phyloP scores from a whole-genome alignment of 2,113 vertebrate species.

The Halcyon senegalensis region DNA sequence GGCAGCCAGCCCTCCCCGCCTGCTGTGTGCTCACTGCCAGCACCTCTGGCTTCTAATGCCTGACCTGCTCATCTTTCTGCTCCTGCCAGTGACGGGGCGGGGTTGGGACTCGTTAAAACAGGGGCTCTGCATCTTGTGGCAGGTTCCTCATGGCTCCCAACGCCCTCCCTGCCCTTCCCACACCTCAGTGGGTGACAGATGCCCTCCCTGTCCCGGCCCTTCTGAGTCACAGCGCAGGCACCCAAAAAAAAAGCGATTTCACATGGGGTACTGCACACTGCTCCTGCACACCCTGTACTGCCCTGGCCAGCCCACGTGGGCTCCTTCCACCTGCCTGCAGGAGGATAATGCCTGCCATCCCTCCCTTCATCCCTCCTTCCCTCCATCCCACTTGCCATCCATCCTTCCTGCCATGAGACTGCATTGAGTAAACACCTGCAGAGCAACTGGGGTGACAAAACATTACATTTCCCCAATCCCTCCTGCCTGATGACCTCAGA shows the following conservation, averaged over 20 bases:
- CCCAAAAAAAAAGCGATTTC: neutral
- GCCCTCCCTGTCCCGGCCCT: neutral
- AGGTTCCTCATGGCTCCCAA: neutral
- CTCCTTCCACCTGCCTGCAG: neutral
- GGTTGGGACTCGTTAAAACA: neutral
- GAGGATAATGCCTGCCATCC: neutral
- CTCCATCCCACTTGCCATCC: neutral
- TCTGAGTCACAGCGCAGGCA: neutral
- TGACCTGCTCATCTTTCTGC: neutral
- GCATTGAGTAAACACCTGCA: too few relatives aligned
- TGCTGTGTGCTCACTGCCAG: neutral
- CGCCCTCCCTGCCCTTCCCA: neutral
- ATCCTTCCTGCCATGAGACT: neutral
- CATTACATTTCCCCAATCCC: neutral
- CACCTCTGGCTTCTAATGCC: neutral
- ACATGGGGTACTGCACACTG: neutral
- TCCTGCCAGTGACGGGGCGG: neutral
- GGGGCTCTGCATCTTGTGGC: neutral
- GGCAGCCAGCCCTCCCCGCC: neutral
- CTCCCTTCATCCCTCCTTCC: neutral
- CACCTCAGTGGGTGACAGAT: neutral
- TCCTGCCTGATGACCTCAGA: neutral
- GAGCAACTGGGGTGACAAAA: neutral
- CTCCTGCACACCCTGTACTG: neutral
- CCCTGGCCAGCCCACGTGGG: accelerated